Evolutionary conservation across 2,113 vertebrate species (phyloP).

Genomic region (Callithrix jacchus): DNA sequence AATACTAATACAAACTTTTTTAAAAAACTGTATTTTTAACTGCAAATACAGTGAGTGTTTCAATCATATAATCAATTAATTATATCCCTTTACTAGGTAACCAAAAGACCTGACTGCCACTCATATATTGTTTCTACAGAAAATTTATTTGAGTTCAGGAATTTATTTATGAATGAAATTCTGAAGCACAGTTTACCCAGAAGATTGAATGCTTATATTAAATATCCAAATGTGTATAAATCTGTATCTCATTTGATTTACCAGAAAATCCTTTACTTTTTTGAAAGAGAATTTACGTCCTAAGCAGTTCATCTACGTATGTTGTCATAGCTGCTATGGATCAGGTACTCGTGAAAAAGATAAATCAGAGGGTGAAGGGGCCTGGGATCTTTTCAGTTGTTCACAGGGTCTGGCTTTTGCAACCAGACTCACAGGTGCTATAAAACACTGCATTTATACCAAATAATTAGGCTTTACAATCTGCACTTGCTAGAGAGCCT

Average conservation of each 20-base stretch:
- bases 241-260: not conserved
- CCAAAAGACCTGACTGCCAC: not conserved
- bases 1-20: not conserved
- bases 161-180: conserved; percentile 19
- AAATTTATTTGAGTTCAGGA: conserved; percentile 42
- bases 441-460: not conserved
- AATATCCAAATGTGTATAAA: not conserved
- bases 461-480: not conserved
- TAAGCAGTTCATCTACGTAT: not conserved
- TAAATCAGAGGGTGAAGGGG: not conserved
- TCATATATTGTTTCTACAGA: not conserved
- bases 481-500: not conserved
- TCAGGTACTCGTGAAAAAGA: not conserved
- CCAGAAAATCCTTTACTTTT: conserved; percentile 9
- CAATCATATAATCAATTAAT: not conserved
- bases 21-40: not conserved
- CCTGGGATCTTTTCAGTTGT: not conserved
- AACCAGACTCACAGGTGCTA: not conserved
- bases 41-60: conserved; percentile 15
- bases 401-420: not conserved
- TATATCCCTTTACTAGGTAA: not conserved
- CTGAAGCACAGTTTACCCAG: conserved; percentile 26
- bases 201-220: not conserved
- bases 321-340: not conserved
- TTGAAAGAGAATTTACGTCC: conserved; percentile 3